Conservation (phyloP, 2,113 vertebrate genomes). For the Syrmaticus mikado region DNA sequence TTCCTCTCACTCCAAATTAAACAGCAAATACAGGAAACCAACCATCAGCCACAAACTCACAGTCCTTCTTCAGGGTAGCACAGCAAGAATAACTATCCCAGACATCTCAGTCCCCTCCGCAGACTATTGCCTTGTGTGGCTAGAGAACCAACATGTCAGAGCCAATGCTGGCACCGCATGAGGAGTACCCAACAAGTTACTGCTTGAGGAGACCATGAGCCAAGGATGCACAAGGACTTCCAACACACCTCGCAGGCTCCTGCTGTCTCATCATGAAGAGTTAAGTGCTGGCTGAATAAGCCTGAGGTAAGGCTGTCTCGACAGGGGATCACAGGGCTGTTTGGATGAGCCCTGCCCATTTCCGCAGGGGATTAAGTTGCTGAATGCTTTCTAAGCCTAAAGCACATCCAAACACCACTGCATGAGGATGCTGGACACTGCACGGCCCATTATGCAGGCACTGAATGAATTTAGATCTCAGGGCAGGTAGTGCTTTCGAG, state of each 20-base stretch:
- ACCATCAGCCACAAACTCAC: not conserved
- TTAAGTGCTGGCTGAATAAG: not conserved
- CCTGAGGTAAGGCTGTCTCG: not conserved
- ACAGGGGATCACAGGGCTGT: not conserved
- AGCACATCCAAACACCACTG: not conserved
- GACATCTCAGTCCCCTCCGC: not conserved
- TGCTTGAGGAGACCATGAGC: not conserved
- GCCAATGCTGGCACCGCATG: not conserved
- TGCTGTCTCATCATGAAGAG: not conserved
- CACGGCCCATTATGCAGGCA: not conserved
- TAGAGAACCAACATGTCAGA: not conserved
- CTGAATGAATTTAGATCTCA: not conserved
- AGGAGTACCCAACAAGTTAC: not conserved
- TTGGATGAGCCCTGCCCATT: not conserved
- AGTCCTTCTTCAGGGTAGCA: not conserved
- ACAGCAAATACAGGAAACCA: not conserved
- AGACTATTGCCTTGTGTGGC: not conserved
- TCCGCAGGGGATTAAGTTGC: not conserved
- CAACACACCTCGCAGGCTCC: not conserved
- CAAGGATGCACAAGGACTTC: not conserved
- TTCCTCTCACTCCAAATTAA: not conserved
- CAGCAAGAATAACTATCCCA: not conserved
- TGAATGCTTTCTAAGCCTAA: not conserved
- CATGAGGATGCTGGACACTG: fast-evolving
- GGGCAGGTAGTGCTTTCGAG: not conserved